phyloP scores from a whole-genome alignment of 2,113 vertebrate species.

The Carassius gibelio region DNA sequence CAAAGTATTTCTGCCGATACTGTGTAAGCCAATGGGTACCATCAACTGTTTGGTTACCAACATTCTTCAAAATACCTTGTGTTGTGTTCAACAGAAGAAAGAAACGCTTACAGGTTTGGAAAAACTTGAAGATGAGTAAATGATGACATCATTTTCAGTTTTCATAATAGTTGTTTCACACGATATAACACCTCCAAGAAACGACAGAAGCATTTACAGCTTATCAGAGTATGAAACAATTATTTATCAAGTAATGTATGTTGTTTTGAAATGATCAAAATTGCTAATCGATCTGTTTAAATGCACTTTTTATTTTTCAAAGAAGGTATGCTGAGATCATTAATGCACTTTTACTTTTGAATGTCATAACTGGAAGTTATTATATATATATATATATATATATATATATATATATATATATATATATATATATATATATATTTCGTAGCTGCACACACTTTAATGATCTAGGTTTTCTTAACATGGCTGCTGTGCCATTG shows the following conservation, averaged over 20 bases:
- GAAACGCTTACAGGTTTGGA: too few species aligned
- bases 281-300: neutral
- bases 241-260: neutral
- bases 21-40: too few species aligned
- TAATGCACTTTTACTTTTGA: constrained; percentile 47
- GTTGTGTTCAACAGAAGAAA: too few species aligned
- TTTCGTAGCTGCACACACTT: neutral
- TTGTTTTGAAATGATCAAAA: neutral
- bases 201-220: neutral
- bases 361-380: constrained; percentile 20
- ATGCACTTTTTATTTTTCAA: neutral
- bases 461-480: constrained; percentile 55
- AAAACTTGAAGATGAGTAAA: too few species aligned
- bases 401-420: too few species aligned
- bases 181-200: neutral
- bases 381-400: neutral
- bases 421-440: neutral
- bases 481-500: constrained; percentile 40
- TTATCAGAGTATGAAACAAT: neutral
- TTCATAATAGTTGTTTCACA: too few species aligned
- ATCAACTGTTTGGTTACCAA: too few species aligned
- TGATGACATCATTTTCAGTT: too few species aligned
- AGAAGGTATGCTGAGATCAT: constrained; percentile 32
- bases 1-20: too few species aligned
- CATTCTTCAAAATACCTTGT: too few species aligned